These are phyloP conservation scores for Neodiprion pinetum DNA, from an alignment of 1,140 invertebrate genomes.

Conservation along the genomic window DNA sequence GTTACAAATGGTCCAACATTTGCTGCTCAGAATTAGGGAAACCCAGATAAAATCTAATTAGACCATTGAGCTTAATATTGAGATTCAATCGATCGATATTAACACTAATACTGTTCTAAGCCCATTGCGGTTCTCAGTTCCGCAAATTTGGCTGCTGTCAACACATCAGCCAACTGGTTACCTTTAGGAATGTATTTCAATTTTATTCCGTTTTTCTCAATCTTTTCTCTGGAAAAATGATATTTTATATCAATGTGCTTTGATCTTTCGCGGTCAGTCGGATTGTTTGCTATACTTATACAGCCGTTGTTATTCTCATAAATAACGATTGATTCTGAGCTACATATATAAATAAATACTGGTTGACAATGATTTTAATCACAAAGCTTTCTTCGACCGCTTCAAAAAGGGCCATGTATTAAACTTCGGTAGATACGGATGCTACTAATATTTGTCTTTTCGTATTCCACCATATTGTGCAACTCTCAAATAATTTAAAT, in stretches of 20 bases:
- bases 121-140: neutral
- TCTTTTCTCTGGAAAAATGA: constrained; percentile 26
- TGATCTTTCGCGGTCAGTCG: constrained; percentile 9
- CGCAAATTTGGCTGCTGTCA: neutral
- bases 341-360: neutral
- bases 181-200: neutral
- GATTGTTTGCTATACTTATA: constrained; percentile 20
- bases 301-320: constrained; percentile 24
- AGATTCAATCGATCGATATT: neutral
- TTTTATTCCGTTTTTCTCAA: constrained; percentile 14
- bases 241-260: constrained; percentile 27
- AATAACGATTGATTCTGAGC: neutral
- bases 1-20: neutral
- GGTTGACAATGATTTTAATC: constrained; percentile 24
- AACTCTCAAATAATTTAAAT: constrained; percentile 29
- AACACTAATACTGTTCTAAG: neutral
- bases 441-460: constrained; percentile 41
- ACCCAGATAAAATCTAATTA: constrained; percentile 5
- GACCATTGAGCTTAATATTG: neutral
- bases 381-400: constrained; percentile 39
- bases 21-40: constrained; percentile 6
- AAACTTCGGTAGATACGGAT: constrained; percentile 17
- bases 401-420: constrained; percentile 45
- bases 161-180: neutral
- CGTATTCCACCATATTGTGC: constrained; percentile 38